Conservation (phyloP, 2,113 vertebrate species). For the Forbesichthys papilliferus region DNA sequence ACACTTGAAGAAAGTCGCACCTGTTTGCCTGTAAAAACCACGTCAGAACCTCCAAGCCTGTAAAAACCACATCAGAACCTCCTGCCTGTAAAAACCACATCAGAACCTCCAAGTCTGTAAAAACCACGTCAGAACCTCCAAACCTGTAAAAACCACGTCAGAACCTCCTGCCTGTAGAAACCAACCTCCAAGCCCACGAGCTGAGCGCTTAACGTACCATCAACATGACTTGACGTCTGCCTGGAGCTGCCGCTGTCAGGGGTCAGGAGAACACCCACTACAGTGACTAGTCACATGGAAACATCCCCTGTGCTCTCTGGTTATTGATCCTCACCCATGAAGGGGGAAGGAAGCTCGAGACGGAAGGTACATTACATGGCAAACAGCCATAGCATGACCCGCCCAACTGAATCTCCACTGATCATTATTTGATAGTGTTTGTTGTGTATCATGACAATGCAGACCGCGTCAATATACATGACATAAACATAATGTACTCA, state of each 20-base stretch:
- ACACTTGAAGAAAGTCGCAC: not conserved
- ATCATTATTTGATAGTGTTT: no score
- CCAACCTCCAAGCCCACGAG: no score
- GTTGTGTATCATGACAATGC: no score
- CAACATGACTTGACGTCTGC: constrained; percentile 54
- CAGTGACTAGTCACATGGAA: no score
- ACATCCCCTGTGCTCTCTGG: no score
- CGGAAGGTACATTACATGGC: constrained; percentile 61
- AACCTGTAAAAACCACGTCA: constrained; percentile 10
- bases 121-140: constrained; percentile 25
- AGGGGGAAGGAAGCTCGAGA: constrained; percentile 23
- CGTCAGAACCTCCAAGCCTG: constrained; percentile 21
- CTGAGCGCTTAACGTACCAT: constrained; percentile 30
- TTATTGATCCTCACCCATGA: no score
- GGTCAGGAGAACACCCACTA: constrained; percentile 26
- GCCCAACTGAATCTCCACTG: not conserved
- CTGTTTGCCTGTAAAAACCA: not conserved
- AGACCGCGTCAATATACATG: no score
- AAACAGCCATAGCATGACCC: constrained; percentile 6
- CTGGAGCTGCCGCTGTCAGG: constrained; percentile 54
- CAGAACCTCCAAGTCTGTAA: no score
- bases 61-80: no score
- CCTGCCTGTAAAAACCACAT: no score
- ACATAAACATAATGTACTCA: no score
- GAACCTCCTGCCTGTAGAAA: not conserved